Base-by-base conservation (phyloP, 2,113 vertebrate genomes). In the Cheilinus undulatus region DNA sequence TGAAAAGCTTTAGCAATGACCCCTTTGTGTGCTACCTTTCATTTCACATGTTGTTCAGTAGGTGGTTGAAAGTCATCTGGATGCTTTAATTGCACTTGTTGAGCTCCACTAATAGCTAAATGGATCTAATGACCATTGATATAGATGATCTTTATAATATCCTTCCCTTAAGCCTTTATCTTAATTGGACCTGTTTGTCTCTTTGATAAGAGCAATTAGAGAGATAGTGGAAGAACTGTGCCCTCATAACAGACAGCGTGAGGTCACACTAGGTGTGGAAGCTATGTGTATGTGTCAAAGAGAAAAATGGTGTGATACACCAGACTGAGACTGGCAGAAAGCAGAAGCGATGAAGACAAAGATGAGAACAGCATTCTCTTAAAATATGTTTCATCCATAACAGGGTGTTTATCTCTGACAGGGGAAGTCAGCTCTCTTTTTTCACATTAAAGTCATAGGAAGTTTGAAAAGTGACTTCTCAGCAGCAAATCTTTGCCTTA, bases 381-480 rank as follows among this genome's bases (percentile, higher is more conserved):
- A 26, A 73, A 24, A 54, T 64, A 38, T 27, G 20, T 66, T 76
- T 64, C 49, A 69, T 65, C 61, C 1, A 24, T 69, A 72, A 72
- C 52, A 24, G 64, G 23, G 52, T 83, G 69, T 85, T 88, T 85
- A 84, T 83, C 74, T 51, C 50, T 53, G 73, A 72, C 19, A 1
- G 52, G 58, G 50, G 42, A 52, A 74, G 68, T 75, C 68, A 12
- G 46, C 50, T 81, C 77, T 57, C 71, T 88, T 76, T 64, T 83
- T 78, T 88, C 80, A 86, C 86, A 78, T 88, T 88, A 85, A 84
- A 88, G 86, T 86, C 84, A 59, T 69, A 70, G 79, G 78, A 88
- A 90, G 90, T 91, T 92, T 83, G 50, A 86, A 84, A 88, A 92
- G 88, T 82, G 81, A 90, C 88, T 88, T 89, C 85, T 86, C 83